Base-by-base conservation (phyloP, 2,797 vertebrate genomes). In the Phataginus tetradactyla region DNA sequence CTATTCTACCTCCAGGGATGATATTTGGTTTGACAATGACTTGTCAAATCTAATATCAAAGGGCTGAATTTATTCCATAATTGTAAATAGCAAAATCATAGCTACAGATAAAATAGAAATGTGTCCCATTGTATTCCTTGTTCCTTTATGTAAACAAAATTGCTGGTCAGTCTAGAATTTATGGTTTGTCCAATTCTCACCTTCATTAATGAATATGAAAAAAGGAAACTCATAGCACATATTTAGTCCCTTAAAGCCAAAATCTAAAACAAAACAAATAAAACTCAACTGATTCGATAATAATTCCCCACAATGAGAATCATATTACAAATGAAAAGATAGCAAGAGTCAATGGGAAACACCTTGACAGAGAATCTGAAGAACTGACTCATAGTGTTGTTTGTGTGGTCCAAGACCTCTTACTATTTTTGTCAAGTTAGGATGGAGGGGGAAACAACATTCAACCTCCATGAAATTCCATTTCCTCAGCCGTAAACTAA, bases 61-160 rank as follows among this genome's bases (percentile, higher is more conserved):
- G 29, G 49, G 9, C 14, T 86, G 11, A 75, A 79, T 61, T 42
- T 51, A 45, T 61, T 87, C 86, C 32, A 32, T n/a, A 83, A 3
- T 21, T 83, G 15, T 49, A 42, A 93, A 81, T 13, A 85, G 39
- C 25, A 55, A 4, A 32, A 45, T 45, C 45, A 45, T 45, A 45
- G 45, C 45, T 57, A 90, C 9, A 77, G 49, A 88, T 53, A 79
- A 74, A 72, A 74, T 1, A 55, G 17, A 68, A 18, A 18, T 7
- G 39, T 37, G 32, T 57, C n/a, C 14, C 27, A 53, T 87, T 21
- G 11, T 75, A 68, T 68, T 61, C 85, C 59, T 95, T 80, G 5
- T 20, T 75, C 25, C 20, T 95, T 45, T 80, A 63, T 23, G 32
- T 71, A 90, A 95, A 78, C 12, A 92, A 77, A 90, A 80, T 42